Evolutionary conservation across 1,140 invertebrate species (phyloP).

Genomic region (Caenorhabditis brenneri): DNA sequence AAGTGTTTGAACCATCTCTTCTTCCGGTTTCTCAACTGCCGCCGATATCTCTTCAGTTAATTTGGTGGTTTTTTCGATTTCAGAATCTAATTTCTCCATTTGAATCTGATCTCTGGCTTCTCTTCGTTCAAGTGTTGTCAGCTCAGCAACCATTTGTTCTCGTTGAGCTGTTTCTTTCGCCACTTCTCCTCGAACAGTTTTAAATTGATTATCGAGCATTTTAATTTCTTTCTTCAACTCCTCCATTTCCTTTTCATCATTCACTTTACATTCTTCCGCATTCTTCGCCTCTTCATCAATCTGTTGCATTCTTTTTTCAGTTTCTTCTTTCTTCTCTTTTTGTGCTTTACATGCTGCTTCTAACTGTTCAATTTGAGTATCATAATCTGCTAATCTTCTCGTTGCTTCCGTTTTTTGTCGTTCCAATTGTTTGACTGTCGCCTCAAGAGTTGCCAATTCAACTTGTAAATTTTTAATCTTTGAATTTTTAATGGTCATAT

Average conservation of each 20-base stretch:
- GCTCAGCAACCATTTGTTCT: constrained; percentile 7
- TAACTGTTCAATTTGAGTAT: constrained; percentile 38
- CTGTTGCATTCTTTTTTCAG: constrained; percentile 45
- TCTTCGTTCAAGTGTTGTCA: constrained; percentile 15
- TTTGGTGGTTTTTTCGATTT: not conserved
- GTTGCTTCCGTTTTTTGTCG: constrained; percentile 94
- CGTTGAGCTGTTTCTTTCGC: not conserved
- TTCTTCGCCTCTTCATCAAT: constrained; percentile 45
- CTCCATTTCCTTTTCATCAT: constrained; percentile 28
- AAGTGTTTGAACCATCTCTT: not conserved
- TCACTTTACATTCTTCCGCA: constrained; percentile 24
- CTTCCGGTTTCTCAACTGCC: constrained; percentile 22
- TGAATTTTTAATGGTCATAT: constrained; percentile 56
- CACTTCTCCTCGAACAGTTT: constrained; percentile 26
- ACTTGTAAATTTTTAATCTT: constrained; percentile 58
- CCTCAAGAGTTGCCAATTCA: constrained; percentile 83
- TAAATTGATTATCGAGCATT: constrained; percentile 33
- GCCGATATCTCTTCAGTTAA: not conserved
- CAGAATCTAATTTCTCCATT: not conserved
- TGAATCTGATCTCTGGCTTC: constrained; percentile 21
- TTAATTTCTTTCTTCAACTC: constrained; percentile 34
- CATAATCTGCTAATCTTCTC: constrained; percentile 47
- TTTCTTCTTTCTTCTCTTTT: constrained; percentile 44
- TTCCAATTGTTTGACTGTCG: constrained; percentile 92
- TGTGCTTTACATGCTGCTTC: constrained; percentile 45